Evolutionary conservation across 2,888 invertebrate species (phyloP).

Genomic region (Brenthis hecate): DNA sequence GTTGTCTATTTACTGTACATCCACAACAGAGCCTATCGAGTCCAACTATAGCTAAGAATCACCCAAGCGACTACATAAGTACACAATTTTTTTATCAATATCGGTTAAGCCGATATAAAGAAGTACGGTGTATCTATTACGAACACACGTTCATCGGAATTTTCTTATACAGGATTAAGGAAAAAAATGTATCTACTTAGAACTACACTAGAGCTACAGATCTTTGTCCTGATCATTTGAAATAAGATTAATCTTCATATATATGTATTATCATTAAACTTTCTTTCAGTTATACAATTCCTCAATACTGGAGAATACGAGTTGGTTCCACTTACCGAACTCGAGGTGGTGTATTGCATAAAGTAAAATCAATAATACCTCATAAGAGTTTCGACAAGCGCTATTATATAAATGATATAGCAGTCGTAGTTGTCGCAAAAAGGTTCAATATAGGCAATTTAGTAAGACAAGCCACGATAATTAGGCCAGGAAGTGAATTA

Average conservation of each 20-base stretch:
- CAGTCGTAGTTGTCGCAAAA: constrained; percentile 58
- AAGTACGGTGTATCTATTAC: too few species aligned
- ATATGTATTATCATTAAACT: background rate
- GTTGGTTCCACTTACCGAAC: constrained; percentile 69
- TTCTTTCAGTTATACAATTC: constrained; percentile 59
- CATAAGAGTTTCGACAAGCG: constrained; percentile 63
- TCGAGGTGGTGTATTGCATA: constrained; percentile 60
- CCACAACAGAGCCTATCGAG: too few species aligned
- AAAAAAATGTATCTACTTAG: too few species aligned
- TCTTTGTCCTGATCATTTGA: background rate
- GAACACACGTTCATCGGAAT: too few species aligned
- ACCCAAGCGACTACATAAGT: too few species aligned
- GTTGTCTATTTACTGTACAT: too few species aligned
- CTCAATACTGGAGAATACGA: constrained; percentile 68
- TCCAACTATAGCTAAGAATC: too few species aligned
- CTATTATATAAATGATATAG: constrained; percentile 68
- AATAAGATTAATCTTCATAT: background rate
- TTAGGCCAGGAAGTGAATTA: constrained; percentile 61
- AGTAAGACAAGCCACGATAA: constrained; percentile 66
- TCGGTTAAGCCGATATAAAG: too few species aligned
- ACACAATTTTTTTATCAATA: too few species aligned
- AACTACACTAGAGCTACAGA: too few species aligned
- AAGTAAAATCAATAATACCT: constrained; percentile 60
- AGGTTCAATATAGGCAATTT: constrained; percentile 56
- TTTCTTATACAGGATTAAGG: too few species aligned